These are phyloP conservation scores for Hemicrepidius hirtus DNA, from an alignment of 2,888 invertebrate genomes.

Conservation along the genomic window DNA sequence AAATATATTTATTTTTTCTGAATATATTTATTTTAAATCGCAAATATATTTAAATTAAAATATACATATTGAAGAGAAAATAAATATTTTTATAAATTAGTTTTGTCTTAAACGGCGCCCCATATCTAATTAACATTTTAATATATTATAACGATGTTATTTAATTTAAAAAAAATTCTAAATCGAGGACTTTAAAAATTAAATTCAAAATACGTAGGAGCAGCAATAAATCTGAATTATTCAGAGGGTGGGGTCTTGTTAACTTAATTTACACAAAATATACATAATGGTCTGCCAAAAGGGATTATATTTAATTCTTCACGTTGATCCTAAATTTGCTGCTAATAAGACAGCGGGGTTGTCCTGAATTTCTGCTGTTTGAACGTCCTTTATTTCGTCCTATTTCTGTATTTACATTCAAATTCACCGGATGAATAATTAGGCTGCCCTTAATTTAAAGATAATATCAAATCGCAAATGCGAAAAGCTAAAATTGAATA, in stretches of 20 bases:
- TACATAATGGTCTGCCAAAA: constrained; percentile 16
- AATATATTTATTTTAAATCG: too few species aligned
- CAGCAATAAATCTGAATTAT: constrained; percentile 16
- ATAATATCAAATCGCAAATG: background rate
- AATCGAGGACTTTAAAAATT: too few species aligned
- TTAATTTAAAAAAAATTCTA: too few species aligned
- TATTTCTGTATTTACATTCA: constrained; percentile 17
- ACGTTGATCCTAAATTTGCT: constrained; percentile 16
- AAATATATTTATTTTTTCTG: too few species aligned
- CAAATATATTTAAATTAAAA: too few species aligned
- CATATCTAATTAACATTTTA: too few species aligned
- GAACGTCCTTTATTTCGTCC: background rate
- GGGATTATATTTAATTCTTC: constrained; percentile 24
- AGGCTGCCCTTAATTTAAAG: background rate
- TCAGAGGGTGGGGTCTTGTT: constrained; percentile 25
- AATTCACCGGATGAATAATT: constrained; percentile 18
- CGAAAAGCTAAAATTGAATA: constrained; percentile 4
- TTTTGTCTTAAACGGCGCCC: too few species aligned
- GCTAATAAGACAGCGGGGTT: constrained; percentile 17
- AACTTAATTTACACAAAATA: constrained; percentile 31
- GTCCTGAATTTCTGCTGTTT: background rate
- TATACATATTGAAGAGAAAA: too few species aligned
- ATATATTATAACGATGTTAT: too few species aligned
- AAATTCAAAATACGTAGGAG: background rate
- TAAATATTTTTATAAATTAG: too few species aligned